Conservation (phyloP, 2,797 vertebrate species). For the Scyliorhinus canicula region DNA sequence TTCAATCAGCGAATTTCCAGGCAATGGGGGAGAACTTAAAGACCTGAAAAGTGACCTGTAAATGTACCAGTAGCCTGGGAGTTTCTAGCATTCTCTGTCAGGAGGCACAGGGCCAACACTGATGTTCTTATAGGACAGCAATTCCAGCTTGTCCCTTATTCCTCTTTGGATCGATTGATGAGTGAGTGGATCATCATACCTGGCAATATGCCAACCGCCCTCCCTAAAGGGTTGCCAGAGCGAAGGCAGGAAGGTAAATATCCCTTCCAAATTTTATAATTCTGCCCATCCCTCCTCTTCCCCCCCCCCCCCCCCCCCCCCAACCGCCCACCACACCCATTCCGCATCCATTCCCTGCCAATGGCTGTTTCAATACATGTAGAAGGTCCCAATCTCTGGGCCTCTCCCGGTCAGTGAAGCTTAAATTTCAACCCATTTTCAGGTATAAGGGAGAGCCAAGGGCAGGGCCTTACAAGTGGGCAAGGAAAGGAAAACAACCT, state of each 20-base stretch:
- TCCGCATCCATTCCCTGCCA: too few relatives aligned
- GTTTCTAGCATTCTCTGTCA: neutral
- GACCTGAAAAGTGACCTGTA: neutral
- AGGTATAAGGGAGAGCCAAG: neutral
- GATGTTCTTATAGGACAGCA: neutral
- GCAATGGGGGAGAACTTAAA: neutral
- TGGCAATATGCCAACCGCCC: neutral
- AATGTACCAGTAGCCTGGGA: neutral
- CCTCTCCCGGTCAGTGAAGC: neutral
- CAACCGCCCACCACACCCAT: too few relatives aligned
- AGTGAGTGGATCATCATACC: neutral
- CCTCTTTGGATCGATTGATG: neutral
- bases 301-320: neutral
- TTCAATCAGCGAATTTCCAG: neutral
- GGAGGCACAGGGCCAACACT: neutral
- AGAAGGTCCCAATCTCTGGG: neutral
- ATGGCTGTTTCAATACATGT: neutral
- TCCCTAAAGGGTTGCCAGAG: neutral
- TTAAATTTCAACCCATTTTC: neutral
- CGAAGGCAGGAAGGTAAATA: neutral
- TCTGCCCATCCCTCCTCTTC: neutral
- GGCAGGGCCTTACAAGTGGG: neutral
- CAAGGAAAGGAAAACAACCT: neutral
- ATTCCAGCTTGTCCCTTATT: neutral
- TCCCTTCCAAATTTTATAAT: neutral